Evolutionary conservation across 2,888 invertebrate species (phyloP).

Genomic region (Cetonia aurata): DNA sequence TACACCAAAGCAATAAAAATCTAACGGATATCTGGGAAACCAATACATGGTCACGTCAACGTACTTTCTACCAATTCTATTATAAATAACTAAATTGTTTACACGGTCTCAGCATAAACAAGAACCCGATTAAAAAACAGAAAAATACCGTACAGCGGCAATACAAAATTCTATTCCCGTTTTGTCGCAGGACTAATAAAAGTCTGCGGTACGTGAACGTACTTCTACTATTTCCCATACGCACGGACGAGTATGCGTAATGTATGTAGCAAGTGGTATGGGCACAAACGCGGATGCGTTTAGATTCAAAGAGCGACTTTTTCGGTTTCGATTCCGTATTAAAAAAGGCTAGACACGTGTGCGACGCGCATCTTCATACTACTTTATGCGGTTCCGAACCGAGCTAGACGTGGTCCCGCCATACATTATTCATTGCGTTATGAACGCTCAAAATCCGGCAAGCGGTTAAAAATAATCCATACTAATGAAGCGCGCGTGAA

Average conservation of each 20-base stretch:
- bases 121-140: no score
- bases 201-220: conserved; percentile 21
- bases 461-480: conserved; percentile 51
- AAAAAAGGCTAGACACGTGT: conserved; percentile 42
- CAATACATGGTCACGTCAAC: no score
- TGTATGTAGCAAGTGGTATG: background rate
- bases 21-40: no score
- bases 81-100: no score
- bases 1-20: no score
- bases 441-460: conserved; percentile 57
- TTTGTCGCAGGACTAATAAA: conserved; percentile 23
- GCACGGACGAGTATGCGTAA: conserved; percentile 17
- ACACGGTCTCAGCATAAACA: no score
- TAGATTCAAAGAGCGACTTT: conserved; percentile 33
- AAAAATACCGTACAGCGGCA: no score
- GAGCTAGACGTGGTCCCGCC: conserved; percentile 33
- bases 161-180: no score
- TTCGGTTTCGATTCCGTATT: conserved; percentile 36
- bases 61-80: no score
- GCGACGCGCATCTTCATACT: conserved; percentile 26
- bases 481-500: conserved; percentile 46
- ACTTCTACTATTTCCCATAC: conserved; percentile 27
- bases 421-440: conserved; percentile 58
- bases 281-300: conserved; percentile 29
- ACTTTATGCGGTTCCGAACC: conserved; percentile 39